Conservation (phyloP, 2,888 invertebrate genomes). For the Proisotoma minuta region DNA sequence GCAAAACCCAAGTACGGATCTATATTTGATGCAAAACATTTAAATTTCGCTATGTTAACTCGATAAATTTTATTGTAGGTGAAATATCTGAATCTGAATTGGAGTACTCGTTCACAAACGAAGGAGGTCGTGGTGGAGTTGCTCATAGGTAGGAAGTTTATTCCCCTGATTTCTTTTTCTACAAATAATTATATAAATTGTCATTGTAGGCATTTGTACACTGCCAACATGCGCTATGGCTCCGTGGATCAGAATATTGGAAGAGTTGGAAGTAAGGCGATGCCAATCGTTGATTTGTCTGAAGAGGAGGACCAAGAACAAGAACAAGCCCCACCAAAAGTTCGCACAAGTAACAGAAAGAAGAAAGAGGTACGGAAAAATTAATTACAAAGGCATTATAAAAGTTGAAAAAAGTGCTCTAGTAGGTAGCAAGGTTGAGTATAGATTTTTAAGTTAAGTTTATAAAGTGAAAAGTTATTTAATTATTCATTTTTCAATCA, state of each 20-base stretch:
- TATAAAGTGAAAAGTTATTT: background rate
- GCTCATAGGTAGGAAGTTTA: no score
- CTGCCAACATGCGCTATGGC: constrained; percentile 8
- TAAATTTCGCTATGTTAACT: background rate
- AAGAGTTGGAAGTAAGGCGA: constrained; percentile 22
- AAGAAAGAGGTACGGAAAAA: constrained; percentile 38
- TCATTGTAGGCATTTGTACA: background rate
- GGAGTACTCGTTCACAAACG: background rate
- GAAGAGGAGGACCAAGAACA: constrained; percentile 21
- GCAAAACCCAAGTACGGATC: background rate
- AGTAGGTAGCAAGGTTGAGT: background rate
- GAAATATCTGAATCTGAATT: background rate
- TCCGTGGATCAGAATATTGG: constrained; percentile 21
- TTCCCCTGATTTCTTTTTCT: no score
- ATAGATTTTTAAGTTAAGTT: background rate
- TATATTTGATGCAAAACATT: background rate
- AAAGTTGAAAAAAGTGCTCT: background rate
- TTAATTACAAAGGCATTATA: constrained; percentile 1
- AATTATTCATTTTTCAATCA: no score
- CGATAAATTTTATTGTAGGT: background rate
- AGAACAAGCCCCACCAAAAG: constrained; percentile 24
- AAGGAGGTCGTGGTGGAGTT: no score
- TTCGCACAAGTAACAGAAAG: constrained; percentile 32
- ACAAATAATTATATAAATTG: background rate
- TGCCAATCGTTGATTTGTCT: constrained; percentile 31